Base-by-base conservation (phyloP, 2,888 invertebrate species). In the Eledona agricola region DNA sequence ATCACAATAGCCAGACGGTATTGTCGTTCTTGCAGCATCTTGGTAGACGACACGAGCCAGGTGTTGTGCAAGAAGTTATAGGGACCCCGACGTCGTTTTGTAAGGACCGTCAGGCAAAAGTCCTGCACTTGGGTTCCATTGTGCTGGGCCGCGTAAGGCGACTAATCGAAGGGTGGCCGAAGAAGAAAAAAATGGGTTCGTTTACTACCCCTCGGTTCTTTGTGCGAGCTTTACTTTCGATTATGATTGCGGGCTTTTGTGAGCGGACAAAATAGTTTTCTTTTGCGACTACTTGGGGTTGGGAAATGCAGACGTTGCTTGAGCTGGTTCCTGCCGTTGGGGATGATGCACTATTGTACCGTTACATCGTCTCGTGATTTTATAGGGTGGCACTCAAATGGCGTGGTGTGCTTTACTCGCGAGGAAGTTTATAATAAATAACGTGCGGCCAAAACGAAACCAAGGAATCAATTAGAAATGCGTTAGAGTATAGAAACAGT, bases 21-120 rank as follows among this genome's bases (percentile, higher is more conserved):
- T 64, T 63, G 60, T 63, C 42, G 29, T 16, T 40, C 46, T 34
- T 31, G 31, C 52, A 52, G 57, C 51, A 37, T 58, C 60, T 60
- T 58, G 42, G 53, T 35, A 55, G 56, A 51, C 50, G 57, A 51
- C 62, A 63, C 64, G 64, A 59, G 64, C 63, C 63, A 63, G 63
- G 63, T 63, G 63, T 55, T 55, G 16, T 49, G 45, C 45, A 37
- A 38, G 35, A 43, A 49, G 43, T 40, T 35, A 42, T 38, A 51
- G 49, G 58, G 54, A 49, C 52, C 59, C 62, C 55, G 59, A 29
- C 20, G 57, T 55, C 51, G 53, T 42, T 32, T 51, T 42, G 51
- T 51, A 43, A 52, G 52, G 57, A 54, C 57, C 56, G 54, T 57
- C 61, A 51, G 57, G 63, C 60, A 59, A 62, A 63, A 62, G 59